phyloP scores from a whole-genome alignment of 2,888 invertebrate species.

The Diarsia rubi region DNA sequence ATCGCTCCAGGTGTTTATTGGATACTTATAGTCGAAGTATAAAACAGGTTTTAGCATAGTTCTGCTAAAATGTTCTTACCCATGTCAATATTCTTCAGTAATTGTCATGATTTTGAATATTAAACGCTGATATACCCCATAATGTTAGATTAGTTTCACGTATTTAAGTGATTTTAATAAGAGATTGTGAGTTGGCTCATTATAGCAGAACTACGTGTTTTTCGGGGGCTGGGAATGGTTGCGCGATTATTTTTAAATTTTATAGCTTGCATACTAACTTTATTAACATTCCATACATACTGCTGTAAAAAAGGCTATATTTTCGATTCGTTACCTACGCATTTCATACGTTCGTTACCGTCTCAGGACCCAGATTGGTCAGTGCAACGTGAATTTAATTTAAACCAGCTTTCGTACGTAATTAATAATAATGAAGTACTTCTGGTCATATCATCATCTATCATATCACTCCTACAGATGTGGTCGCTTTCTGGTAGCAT shows the following conservation, averaged over 20 bases:
- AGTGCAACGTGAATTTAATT: slow-evolving; percentile 6
- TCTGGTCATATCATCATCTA: neutral
- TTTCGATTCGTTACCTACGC: too few species aligned
- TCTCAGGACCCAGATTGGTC: slow-evolving; percentile 16
- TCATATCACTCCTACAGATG: neutral
- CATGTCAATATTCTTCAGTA: neutral
- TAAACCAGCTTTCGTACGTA: neutral
- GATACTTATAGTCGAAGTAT: neutral
- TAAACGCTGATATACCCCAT: neutral
- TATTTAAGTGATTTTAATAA: neutral
- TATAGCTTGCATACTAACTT: slow-evolving; percentile 15
- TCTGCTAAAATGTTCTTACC: neutral
- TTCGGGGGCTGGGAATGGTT: slow-evolving; percentile 17
- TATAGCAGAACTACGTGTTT: neutral
- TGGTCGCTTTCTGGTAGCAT: slow-evolving; percentile 23
- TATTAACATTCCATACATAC: neutral
- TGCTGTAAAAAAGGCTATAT: slow-evolving; percentile 32
- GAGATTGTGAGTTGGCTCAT: neutral
- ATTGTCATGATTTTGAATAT: neutral
- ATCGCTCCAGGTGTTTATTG: neutral
- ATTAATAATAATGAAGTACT: neutral
- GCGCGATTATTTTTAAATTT: slow-evolving; percentile 12
- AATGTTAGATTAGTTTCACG: neutral
- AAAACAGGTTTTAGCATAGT: neutral
- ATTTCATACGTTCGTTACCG: too few species aligned